Base-by-base conservation (phyloP, 2,797 vertebrate genomes). In the Xerus rutilus region DNA sequence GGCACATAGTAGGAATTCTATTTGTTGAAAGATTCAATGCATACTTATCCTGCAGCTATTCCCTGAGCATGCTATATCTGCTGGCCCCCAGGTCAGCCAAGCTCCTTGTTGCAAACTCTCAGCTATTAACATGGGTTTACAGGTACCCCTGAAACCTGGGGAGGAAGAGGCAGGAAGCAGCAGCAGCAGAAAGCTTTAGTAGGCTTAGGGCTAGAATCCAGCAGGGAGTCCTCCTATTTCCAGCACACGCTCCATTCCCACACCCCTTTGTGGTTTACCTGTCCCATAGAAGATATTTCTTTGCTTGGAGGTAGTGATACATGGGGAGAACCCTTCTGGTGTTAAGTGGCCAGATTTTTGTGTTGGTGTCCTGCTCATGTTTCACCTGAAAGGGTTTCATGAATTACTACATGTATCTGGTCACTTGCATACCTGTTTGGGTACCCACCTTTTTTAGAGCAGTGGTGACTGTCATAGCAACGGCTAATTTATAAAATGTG, bases 31-130 rank as follows among this genome's bases (percentile, higher is more conserved):
- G 32, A 43, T 70, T 67, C 15, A 25, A 72, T 23, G 9, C 81
- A 21, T 67, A 10, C 78, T 14, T 81, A 47, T 87, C 49, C n/a
- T 64, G 30, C 89, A 92, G 54, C 23, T 89, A 2, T 54, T 89
- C 1, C 4, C 17, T 35, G 82, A 18, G 92, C 43, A 62, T 49
- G 30, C 69, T 78, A 30, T 47, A 6, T 65, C 30, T 65, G 2
- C n/a, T 86, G 10, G 5, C 21, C 17, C 45, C 1, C 1, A 0
- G 3, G 15, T 96, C 5, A 7, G 7, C 30, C 25, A 39, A 39
- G 17, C 0, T 5, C 23, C 18, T 5, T 43, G 7, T 21, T 35
- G 14, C 65, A 14, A 57, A 52, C 11, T 13, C 23, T 76, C 47
- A 30, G 0, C 18, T 59, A 62, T 69, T 21, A 74, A 7, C 11